Evolutionary conservation across 1,140 invertebrate species (phyloP), one percentile per base, ranked within the genome.

Genomic region (Uloborus diversus): DNA sequence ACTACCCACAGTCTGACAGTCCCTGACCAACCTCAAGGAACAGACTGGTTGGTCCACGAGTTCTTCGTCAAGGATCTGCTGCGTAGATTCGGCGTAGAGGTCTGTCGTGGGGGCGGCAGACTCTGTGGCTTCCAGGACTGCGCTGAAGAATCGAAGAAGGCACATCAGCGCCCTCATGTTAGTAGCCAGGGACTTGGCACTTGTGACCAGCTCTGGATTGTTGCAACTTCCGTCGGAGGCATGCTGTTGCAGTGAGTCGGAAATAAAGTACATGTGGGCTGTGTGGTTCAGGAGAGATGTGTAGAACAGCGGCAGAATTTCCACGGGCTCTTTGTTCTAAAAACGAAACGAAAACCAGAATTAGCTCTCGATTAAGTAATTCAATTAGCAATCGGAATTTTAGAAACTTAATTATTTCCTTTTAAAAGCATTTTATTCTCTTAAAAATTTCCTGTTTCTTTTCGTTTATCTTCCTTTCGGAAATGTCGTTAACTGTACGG

Each of bases 231-330:
- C 64, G 11, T 17, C 64, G 7, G 53, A 37, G 17, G 35, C 9
- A 27, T 79, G 64, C 9, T 25, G 25, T 25, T 66, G 32, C 27
- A 68, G 17, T 30, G 68, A 65, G 9, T 59, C 53, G 0, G 53
- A 47, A 1, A 59, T 68, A 23, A 79, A 79, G 14, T 59, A 69
- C 1, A 79, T 37, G 28, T 79, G 75, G 9, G 75, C 75, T 17
- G 75, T 79, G 37, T 68, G 75, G 23, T 79, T 79, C 17, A 79
- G 33, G 11, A 79, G 11, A 9, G 75, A 79, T n/a, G 64, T 68
- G 30, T 79, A 68, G n/a, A 68, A 68, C 27, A 47, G 13, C 14
- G 49, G 51, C 25, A 68, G 37, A 4, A 69, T 56, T 3, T 79
- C 64, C 17, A 47, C 9, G 1, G 49, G 47, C 11, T 66, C 11